Conservation (phyloP, 2,797 vertebrate genomes). For the Nannoperca obscura region DNA sequence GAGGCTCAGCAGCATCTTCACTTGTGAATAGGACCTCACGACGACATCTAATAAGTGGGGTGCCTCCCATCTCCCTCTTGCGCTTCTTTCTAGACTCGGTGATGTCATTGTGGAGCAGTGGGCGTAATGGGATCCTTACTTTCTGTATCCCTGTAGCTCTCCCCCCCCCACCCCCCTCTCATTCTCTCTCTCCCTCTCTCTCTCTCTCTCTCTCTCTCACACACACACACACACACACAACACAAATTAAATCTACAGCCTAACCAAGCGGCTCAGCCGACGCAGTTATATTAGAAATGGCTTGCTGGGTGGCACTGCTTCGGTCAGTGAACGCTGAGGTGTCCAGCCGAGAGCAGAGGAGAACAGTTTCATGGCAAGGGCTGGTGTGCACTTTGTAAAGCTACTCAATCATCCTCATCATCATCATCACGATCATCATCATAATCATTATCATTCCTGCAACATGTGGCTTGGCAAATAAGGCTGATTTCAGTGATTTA, state of each 20-base stretch:
- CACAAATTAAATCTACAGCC: conserved; percentile 27
- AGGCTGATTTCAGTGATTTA: neutral
- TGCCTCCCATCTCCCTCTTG: conserved; percentile 76
- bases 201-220: conserved; percentile 7
- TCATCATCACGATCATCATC: conserved; percentile 15
- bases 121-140: conserved; percentile 79
- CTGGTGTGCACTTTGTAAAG: neutral
- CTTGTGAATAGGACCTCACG: conserved; percentile 67
- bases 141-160: conserved; percentile 34
- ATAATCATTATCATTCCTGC: too few relatives aligned
- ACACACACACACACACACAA: conserved; percentile 1
- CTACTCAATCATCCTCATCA: conserved; percentile 22
- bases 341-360: conserved; percentile 45
- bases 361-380: conserved; percentile 9
- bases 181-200: neutral
- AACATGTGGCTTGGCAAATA: neutral
- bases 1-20: conserved; percentile 69
- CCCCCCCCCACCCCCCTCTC: neutral
- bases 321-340: conserved; percentile 46
- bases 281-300: conserved; percentile 50
- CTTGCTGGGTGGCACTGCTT: conserved; percentile 44
- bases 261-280: conserved; percentile 44
- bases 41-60: conserved; percentile 71
- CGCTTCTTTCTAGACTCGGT: conserved; percentile 72
- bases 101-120: conserved; percentile 81